phyloP scores from a whole-genome alignment of 2,888 invertebrate genomes.

The Tubulanus polymorphus region DNA sequence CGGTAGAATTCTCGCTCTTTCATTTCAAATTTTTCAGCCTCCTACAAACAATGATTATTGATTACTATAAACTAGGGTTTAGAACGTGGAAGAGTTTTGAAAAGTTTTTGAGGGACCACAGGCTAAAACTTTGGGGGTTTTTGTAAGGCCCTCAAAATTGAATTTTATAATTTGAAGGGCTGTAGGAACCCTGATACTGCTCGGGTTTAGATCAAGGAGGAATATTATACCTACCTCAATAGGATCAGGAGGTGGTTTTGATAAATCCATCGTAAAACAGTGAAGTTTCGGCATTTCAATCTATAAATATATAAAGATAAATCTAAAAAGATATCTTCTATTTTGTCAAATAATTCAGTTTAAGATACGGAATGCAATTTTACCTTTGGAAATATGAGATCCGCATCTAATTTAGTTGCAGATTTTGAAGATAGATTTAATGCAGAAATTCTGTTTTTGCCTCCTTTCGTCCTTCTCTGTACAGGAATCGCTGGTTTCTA shows the following conservation, averaged over 20 bases:
- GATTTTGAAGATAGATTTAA: constrained; percentile 12
- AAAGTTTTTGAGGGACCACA: too few relatives aligned
- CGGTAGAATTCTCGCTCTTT: constrained; percentile 30
- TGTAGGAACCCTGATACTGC: too few relatives aligned
- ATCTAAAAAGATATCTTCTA: not conserved
- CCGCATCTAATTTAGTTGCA: constrained; percentile 28
- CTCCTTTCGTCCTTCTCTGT: too few relatives aligned
- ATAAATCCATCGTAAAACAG: constrained; percentile 37
- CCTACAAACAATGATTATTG: too few relatives aligned
- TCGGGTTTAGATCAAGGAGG: too few relatives aligned
- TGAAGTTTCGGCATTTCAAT: constrained; percentile 40
- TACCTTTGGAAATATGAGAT: constrained; percentile 40
- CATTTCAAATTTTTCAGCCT: constrained; percentile 26
- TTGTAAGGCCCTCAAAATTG: too few relatives aligned
- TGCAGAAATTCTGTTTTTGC: constrained; percentile 9
- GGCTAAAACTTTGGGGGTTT: too few relatives aligned
- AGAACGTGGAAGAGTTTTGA: too few relatives aligned
- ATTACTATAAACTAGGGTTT: too few relatives aligned
- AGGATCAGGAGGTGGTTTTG: constrained; percentile 37
- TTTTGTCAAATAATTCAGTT: not conserved
- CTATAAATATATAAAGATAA: constrained; percentile 21
- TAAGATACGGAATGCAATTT: constrained; percentile 1
- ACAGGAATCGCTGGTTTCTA: too few relatives aligned
- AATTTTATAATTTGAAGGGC: too few relatives aligned
- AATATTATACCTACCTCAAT: constrained; percentile 37